Evolutionary conservation across 2,888 invertebrate species (phyloP).

Genomic region (Linnaemya tessellans): DNA sequence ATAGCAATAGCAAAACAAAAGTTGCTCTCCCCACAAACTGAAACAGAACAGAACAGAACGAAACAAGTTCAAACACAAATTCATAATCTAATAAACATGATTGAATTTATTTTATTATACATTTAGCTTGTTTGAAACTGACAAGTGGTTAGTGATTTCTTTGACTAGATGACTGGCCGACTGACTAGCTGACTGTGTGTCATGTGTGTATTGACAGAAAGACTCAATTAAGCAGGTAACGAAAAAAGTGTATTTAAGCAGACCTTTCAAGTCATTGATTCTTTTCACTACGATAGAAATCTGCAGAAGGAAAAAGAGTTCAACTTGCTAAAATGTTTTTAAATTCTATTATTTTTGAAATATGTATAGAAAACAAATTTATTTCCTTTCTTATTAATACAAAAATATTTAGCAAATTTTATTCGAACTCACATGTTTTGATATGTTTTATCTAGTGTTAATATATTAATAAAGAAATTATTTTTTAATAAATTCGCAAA

Average conservation of each 20-base stretch:
- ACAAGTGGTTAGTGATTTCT: constrained; percentile 39
- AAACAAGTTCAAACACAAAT: constrained; percentile 58
- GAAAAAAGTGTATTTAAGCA: neutral
- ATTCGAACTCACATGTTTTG: no score
- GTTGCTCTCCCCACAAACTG: neutral
- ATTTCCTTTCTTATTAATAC: no score
- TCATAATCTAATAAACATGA: constrained; percentile 62
- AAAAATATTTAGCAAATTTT: no score
- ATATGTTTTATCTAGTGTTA: no score
- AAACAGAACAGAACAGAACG: constrained; percentile 12
- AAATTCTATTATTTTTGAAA: no score
- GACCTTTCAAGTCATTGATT: constrained; percentile 3
- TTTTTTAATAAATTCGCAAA: no score
- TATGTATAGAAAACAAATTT: no score
- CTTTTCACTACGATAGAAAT: neutral
- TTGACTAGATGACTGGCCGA: neutral
- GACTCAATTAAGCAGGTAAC: constrained; percentile 41
- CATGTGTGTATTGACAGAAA: constrained; percentile 26
- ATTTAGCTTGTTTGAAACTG: constrained; percentile 7
- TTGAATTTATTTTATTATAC: constrained; percentile 17
- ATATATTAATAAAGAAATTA: no score
- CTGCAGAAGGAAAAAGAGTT: no score
- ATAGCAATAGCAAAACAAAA: neutral
- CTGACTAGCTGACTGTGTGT: constrained; percentile 8
- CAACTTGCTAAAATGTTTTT: no score